Percentiles rank a stretch among this genome's conserved stretches.
Conservation (phyloP, 2,797 vertebrate species). For the Enoplosus armatus region DNA sequence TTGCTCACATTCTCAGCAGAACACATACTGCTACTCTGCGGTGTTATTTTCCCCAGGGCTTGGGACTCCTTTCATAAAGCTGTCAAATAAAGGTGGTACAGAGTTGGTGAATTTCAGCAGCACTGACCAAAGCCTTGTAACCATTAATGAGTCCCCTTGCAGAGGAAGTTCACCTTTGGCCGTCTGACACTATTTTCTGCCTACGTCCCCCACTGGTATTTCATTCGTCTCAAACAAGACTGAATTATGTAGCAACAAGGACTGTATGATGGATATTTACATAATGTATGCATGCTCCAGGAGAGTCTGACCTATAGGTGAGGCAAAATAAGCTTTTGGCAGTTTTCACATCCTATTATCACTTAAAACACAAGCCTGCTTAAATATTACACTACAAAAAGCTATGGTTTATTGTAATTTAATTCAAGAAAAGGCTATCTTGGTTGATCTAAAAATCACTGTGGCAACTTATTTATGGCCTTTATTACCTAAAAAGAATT, state of each 20-base stretch:
- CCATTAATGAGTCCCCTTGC: conserved; percentile 54
- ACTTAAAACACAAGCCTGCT: conserved; percentile 16
- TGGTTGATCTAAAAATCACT: conserved; percentile 4
- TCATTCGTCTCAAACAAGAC: conserved; percentile 35
- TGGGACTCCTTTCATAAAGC: conserved; percentile 32
- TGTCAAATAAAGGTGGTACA: conserved; percentile 42
- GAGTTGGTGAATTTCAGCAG: conserved; percentile 26
- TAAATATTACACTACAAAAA: conserved; percentile 13
- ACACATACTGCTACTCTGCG: background rate
- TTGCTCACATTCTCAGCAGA: background rate
- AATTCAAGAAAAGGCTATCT: background rate
- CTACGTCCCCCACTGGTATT: conserved; percentile 23
- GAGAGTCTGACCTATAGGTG: conserved; percentile 27
- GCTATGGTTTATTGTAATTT: background rate
- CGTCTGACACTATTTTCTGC: conserved; percentile 28
- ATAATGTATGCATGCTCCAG: conserved; percentile 32
- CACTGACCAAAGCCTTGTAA: conserved; percentile 49
- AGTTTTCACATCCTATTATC: conserved; percentile 31
- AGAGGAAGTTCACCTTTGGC: conserved; percentile 52
- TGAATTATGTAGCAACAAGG: conserved; percentile 40
- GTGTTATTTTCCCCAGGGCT: conserved; percentile 18
- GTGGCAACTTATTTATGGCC: background rate
- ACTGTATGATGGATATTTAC: conserved; percentile 32
- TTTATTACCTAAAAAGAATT: background rate
- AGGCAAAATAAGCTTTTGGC: conserved; percentile 32